phyloP scores from a whole-genome alignment of 2,888 invertebrate species.

The Epiperipatus broadwayi region DNA sequence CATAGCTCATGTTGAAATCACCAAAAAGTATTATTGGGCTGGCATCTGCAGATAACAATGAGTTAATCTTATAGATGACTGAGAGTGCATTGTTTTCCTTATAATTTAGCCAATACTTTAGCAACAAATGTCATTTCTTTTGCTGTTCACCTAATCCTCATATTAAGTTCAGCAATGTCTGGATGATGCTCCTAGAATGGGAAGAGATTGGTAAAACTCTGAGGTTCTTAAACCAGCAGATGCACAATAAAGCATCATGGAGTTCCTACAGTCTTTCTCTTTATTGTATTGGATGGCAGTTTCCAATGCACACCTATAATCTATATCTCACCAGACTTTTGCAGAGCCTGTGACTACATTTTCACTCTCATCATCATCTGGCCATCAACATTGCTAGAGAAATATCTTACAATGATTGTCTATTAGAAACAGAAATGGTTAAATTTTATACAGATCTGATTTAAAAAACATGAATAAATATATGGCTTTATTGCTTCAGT shows the following conservation, averaged over 20 bases:
- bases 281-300: conserved; percentile 62
- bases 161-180: conserved; percentile 55
- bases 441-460: conserved; percentile 59
- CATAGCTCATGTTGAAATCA: no score
- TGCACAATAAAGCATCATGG: conserved; percentile 38
- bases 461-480: conserved; percentile 76
- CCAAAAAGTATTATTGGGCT: no score
- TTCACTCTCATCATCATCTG: conserved; percentile 30
- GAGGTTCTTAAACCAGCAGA: conserved; percentile 77
- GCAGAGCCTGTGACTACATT: conserved; percentile 40
- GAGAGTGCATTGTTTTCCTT: conserved; percentile 51
- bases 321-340: conserved; percentile 58
- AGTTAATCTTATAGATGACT: conserved; percentile 58
- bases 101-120: conserved; percentile 50
- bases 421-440: conserved; percentile 71
- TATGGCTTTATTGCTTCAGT: conserved; percentile 36
- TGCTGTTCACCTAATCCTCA: conserved; percentile 45
- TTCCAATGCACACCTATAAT: conserved; percentile 62
- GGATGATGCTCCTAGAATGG: conserved; percentile 58
- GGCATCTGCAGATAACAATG: no score
- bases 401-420: conserved; percentile 51
- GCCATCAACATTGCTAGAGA: conserved; percentile 95
- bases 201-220: conserved; percentile 61
- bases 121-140: conserved; percentile 43
- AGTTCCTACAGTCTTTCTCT: conserved; percentile 17